These are phyloP conservation scores for Amphipyra tragopoginis DNA, from an alignment of 2,888 invertebrate genomes.

Conservation along the genomic window DNA sequence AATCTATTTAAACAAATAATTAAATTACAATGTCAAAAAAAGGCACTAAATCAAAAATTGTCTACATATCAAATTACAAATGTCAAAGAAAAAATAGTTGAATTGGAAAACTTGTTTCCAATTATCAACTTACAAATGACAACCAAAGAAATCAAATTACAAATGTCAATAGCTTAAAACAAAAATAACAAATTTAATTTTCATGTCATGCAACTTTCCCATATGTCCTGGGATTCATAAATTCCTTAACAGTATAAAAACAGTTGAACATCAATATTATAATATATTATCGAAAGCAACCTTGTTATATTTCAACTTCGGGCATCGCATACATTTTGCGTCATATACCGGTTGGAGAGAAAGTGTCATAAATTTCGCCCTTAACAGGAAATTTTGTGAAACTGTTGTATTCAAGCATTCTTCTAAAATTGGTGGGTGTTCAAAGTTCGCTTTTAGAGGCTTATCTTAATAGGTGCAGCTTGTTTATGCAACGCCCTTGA, in stretches of 20 bases:
- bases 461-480: background rate
- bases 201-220: too few species aligned
- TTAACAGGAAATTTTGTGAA: slow-evolving; percentile 44
- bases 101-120: too few species aligned
- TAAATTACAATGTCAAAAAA: too few species aligned
- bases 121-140: too few species aligned
- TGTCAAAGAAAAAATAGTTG: too few species aligned
- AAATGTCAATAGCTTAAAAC: too few species aligned
- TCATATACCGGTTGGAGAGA: slow-evolving; percentile 51
- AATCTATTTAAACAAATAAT: too few species aligned
- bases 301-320: slow-evolving; percentile 26
- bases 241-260: background rate
- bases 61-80: too few species aligned
- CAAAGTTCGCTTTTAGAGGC: slow-evolving; percentile 1
- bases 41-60: too few species aligned
- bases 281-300: slow-evolving; percentile 50
- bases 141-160: too few species aligned
- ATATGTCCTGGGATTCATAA: too few species aligned
- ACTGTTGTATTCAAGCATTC: slow-evolving; percentile 6
- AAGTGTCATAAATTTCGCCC: slow-evolving; percentile 47
- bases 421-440: slow-evolving; percentile 1
- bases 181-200: too few species aligned
- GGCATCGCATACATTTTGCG: slow-evolving; percentile 25
- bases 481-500: background rate
- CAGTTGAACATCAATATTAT: slow-evolving; percentile 22